phyloP scores from a whole-genome alignment of 2,888 invertebrate genomes.

The Phaonia tiefii region DNA sequence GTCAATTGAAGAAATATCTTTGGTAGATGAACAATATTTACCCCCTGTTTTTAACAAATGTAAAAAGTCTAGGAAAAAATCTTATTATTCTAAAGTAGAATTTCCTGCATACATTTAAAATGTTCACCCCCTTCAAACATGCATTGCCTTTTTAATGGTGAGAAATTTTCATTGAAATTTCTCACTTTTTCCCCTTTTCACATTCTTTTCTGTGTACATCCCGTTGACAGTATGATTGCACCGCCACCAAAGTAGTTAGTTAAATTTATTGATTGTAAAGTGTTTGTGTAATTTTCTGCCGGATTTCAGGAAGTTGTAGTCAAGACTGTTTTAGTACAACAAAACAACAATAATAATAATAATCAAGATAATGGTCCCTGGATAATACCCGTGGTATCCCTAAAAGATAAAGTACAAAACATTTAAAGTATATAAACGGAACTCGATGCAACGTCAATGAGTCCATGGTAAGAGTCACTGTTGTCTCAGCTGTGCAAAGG shows the following conservation, averaged over 20 bases:
- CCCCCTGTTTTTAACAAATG: no score
- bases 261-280: slow-evolving; percentile 53
- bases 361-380: slow-evolving; percentile 57
- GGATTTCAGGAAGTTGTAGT: slow-evolving; percentile 49
- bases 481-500: slow-evolving; percentile 14
- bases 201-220: slow-evolving; percentile 8
- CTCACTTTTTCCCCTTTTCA: slow-evolving; percentile 17
- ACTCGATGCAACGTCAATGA: not conserved
- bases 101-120: no score
- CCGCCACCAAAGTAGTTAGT: slow-evolving; percentile 7
- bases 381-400: slow-evolving; percentile 43
- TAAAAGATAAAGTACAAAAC: slow-evolving; percentile 9
- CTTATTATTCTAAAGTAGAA: no score
- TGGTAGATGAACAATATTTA: no score
- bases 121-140: no score
- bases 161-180: slow-evolving; percentile 47
- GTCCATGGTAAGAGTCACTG: not conserved
- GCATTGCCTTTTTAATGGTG: slow-evolving; percentile 19
- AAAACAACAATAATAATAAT: slow-evolving; percentile 42
- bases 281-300: slow-evolving; percentile 33
- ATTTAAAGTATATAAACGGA: not conserved
- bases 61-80: no score
- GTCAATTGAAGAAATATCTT: no score
- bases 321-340: slow-evolving; percentile 54
- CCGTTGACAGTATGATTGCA: slow-evolving; percentile 12